These are phyloP conservation scores for Acestrorhynchus altus DNA, from an alignment of 2,797 vertebrate species.

Conservation along the genomic window DNA sequence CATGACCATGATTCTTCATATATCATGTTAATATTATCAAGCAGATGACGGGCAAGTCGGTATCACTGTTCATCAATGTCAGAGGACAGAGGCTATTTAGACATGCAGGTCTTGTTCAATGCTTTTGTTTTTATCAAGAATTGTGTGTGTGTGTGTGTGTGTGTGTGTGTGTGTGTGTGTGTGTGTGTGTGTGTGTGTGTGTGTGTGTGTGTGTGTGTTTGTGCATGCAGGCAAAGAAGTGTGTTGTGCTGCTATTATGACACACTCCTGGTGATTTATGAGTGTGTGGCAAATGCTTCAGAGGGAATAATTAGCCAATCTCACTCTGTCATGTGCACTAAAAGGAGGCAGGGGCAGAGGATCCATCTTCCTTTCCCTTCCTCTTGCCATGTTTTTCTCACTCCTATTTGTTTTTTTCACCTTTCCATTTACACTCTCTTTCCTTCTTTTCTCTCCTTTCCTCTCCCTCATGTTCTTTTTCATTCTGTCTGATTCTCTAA, in stretches of 20 bases:
- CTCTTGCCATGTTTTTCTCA: constrained; percentile 57
- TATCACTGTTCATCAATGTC: constrained; percentile 42
- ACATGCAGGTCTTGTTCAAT: constrained; percentile 30
- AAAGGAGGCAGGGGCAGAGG: constrained; percentile 75
- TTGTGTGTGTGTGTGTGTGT: constrained; percentile 31
- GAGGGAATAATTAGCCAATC: constrained; percentile 90
- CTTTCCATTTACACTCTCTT: constrained; percentile 39
- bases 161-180: not conserved
- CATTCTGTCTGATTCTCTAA: constrained; percentile 55
- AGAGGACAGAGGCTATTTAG: constrained; percentile 18
- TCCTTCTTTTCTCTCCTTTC: constrained; percentile 40
- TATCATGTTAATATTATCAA: constrained; percentile 46
- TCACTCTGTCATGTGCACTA: constrained; percentile 82
- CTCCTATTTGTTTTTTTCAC: constrained; percentile 26
- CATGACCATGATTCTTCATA: constrained; percentile 46
- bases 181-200: constrained; percentile 25
- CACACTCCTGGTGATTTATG: constrained; percentile 83
- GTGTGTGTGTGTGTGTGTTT: constrained; percentile 18
- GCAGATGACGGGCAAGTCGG: constrained; percentile 22
- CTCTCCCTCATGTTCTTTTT: constrained; percentile 12
- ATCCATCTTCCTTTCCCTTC: constrained; percentile 85
- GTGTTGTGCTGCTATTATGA: constrained; percentile 74
- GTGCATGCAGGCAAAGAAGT: constrained; percentile 58
- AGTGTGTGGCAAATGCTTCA: constrained; percentile 78
- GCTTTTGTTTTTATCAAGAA: constrained; percentile 38